Percentiles rank a stretch among this genome's conserved stretches.
Conservation (phyloP, 2,113 vertebrate genomes). For the Lasiurus borealis region DNA sequence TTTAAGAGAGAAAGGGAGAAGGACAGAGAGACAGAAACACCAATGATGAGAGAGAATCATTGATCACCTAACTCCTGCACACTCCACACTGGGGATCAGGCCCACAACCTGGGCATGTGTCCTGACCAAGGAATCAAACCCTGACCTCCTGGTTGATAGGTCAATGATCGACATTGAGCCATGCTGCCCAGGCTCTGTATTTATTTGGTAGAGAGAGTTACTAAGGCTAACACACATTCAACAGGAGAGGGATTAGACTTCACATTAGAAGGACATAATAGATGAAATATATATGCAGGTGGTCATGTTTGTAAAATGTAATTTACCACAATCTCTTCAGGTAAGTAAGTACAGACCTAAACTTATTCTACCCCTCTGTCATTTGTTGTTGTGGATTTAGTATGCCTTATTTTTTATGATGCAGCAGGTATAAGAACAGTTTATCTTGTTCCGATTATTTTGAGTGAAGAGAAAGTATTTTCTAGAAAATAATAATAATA, state of each 20-base stretch:
- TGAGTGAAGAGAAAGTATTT: conserved; percentile 14
- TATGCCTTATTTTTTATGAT: background rate
- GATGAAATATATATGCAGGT: background rate
- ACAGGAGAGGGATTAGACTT: background rate
- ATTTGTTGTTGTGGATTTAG: background rate
- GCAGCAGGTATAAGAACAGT: background rate
- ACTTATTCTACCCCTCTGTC: background rate
- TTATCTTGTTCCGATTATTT: background rate
- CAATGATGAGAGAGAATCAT: no score
- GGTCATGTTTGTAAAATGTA: background rate
- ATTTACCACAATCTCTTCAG: background rate
- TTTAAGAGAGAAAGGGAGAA: no score
- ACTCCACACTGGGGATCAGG: no score
- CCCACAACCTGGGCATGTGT: no score
- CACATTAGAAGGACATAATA: background rate
- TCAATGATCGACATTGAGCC: no score
- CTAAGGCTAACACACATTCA: background rate
- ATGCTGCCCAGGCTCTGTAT: background rate
- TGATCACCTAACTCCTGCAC: no score
- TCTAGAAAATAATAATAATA: background rate
- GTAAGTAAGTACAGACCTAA: background rate
- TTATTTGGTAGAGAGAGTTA: background rate
- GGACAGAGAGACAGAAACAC: no score
- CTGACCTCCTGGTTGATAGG: no score
- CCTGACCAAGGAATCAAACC: no score